Evolutionary conservation across 2,888 invertebrate species (phyloP), one percentile per base, ranked within the genome.

Genomic region (Torymus tubicola): DNA sequence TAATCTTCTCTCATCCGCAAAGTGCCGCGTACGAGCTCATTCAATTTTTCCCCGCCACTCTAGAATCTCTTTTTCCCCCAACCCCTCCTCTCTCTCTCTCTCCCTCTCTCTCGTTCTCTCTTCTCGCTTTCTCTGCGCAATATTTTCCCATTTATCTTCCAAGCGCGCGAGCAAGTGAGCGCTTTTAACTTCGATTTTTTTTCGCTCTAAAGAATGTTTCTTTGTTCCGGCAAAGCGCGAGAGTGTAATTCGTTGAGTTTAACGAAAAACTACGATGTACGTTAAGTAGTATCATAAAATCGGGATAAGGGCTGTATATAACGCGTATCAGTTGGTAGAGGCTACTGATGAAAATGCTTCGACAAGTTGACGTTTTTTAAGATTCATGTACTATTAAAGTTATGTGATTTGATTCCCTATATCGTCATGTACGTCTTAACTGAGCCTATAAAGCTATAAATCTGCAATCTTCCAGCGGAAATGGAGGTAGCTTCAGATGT

Each of bases 1-100:
- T 78, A 81, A 75, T 74, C 78, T 74, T 61, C 78, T 65, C 65
- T 60, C 64, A 74, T 81, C 70, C 60, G 65, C 74, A 72, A 77
- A 81, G 69, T 81, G 70, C 69, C 58, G 53, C 57, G 42, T 64
- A 52, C 42, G 68, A 72, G 42, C 74, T 58, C 70, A 65, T 78
- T 80, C 67, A 75, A 60, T 70, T 81, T 72, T 74, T 55, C 42
- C 18, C 57, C 57, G 10, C 31, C 75, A 50, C 63, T 80, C 8
- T 67, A 42, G 57, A 18, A 58, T 69, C 71, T 18, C 61, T 61
- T 72, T 76, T 68, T 14, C 42, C 13, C 24, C 21, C 8, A 1
- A 42, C 8, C 42, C 61, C 57, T 1, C 18, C 75, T 21, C 61
- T 80, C 8, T 67, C 71, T 16, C 61, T 61, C 67, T 76, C 71